phyloP scores from a whole-genome alignment of 2,113 vertebrate genomes.

The Sakesphorus luctuosus region DNA sequence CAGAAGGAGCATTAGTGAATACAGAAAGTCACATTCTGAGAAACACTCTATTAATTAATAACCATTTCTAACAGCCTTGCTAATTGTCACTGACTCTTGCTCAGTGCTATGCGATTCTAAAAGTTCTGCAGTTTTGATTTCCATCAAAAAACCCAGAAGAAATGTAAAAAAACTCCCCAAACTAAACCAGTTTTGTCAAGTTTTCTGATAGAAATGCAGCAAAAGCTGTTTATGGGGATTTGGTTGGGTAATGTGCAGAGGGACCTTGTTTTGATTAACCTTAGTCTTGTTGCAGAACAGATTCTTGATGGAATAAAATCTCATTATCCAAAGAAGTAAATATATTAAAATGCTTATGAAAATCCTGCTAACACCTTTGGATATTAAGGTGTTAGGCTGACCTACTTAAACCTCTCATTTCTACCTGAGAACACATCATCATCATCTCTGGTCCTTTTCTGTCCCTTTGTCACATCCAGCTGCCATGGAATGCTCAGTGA shows the following conservation, averaged over 20 bases:
- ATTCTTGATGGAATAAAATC: background rate
- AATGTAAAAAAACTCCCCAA: background rate
- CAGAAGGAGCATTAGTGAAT: background rate
- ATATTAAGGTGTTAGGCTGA: background rate
- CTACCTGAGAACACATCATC: background rate
- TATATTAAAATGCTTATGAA: background rate
- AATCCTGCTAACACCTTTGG: background rate
- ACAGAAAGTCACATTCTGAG: background rate
- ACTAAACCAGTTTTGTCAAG: background rate
- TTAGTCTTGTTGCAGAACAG: background rate
- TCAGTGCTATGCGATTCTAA: background rate
- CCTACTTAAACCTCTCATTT: background rate
- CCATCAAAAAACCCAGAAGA: background rate
- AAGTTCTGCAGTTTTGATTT: background rate
- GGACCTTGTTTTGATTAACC: background rate
- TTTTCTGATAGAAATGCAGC: background rate
- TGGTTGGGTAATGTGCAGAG: background rate
- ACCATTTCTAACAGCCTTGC: background rate
- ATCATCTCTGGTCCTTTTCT: background rate
- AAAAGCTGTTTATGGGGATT: background rate
- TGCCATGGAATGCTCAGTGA: background rate
- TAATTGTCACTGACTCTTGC: slow-evolving; percentile 21
- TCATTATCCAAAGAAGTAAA: background rate
- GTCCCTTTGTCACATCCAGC: background rate
- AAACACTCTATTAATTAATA: background rate